Conservation (phyloP, 2,888 invertebrate genomes). For the Aethes cnicana region DNA sequence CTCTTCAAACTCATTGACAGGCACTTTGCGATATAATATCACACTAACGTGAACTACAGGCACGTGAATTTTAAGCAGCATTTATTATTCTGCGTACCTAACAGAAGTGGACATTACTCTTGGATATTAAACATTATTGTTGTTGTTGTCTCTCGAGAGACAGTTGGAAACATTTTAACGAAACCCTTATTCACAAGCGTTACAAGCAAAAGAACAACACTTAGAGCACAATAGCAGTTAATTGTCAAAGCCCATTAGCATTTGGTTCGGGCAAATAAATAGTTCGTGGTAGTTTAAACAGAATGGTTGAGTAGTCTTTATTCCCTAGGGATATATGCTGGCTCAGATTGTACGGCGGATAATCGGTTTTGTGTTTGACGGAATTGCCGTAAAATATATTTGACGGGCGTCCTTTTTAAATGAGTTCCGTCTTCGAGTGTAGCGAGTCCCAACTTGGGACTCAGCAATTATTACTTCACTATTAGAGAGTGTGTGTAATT, state of each 20-base stretch:
- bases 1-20: slow-evolving; percentile 58
- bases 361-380: slow-evolving; percentile 11
- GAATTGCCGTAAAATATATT: slow-evolving; percentile 17
- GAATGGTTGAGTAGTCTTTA: slow-evolving; percentile 39
- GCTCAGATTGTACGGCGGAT: slow-evolving; percentile 20
- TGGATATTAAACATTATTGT: no score
- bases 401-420: no score
- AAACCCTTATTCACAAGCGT: slow-evolving; percentile 9
- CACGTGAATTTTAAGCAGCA: slow-evolving; percentile 12
- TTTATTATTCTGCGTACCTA: no score
- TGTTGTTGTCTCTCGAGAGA: no score
- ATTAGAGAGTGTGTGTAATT: no score
- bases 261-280: slow-evolving; percentile 46
- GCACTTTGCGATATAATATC: slow-evolving; percentile 31
- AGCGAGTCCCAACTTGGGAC: no score
- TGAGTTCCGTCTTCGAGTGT: no score
- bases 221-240: slow-evolving; percentile 50
- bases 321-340: slow-evolving; percentile 15
- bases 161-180: no score
- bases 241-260: slow-evolving; percentile 49
- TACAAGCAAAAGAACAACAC: slow-evolving; percentile 37
- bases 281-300: slow-evolving; percentile 46
- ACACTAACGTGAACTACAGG: slow-evolving; percentile 32
- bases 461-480: no score
- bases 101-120: no score